Conservation (phyloP, 2,888 invertebrate species). For the Encarsia formosa region DNA sequence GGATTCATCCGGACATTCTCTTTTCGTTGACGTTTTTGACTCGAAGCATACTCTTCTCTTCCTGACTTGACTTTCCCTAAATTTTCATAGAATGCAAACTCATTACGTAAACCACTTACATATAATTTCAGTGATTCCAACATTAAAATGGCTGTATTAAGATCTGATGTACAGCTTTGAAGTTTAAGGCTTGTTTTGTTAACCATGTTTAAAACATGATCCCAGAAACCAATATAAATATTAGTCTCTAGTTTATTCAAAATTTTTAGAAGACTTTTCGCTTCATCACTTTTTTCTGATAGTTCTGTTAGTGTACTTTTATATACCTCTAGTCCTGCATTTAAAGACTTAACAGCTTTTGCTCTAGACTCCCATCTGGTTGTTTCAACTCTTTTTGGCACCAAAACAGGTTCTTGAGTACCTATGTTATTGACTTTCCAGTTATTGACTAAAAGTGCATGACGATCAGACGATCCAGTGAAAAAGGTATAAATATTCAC, state of each 20-base stretch:
- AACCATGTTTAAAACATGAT: slow-evolving; percentile 18
- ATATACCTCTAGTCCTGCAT: slow-evolving; percentile 4
- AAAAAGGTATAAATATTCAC: slow-evolving; percentile 13
- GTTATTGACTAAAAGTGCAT: slow-evolving; percentile 9
- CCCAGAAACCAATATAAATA: slow-evolving; percentile 23
- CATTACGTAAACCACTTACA: slow-evolving; percentile 5
- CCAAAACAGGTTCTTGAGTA: slow-evolving; percentile 1
- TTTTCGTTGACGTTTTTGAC: slow-evolving; percentile 2
- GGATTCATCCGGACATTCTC: slow-evolving; percentile 1
- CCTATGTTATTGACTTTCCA: slow-evolving; percentile 1
- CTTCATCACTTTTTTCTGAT: slow-evolving; percentile 16
- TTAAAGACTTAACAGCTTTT: slow-evolving; percentile 3
- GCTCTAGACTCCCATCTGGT: slow-evolving; percentile 20
- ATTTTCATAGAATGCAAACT: slow-evolving; percentile 12
- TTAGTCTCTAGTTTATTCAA: slow-evolving; percentile 23
- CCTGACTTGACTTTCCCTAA: slow-evolving; percentile 9
- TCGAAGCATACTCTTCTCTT: background rate
- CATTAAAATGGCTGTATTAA: slow-evolving; percentile 12
- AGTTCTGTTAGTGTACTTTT: slow-evolving; percentile 11
- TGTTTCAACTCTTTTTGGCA: slow-evolving; percentile 16
- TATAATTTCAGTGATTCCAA: slow-evolving; percentile 11
- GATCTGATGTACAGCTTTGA: slow-evolving; percentile 11
- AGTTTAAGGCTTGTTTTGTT: slow-evolving; percentile 15
- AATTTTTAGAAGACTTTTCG: slow-evolving; percentile 16
- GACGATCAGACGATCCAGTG: slow-evolving; percentile 16